These are phyloP conservation scores for Cheilosia soror DNA, from an alignment of 2,888 invertebrate genomes.

Conservation along the genomic window DNA sequence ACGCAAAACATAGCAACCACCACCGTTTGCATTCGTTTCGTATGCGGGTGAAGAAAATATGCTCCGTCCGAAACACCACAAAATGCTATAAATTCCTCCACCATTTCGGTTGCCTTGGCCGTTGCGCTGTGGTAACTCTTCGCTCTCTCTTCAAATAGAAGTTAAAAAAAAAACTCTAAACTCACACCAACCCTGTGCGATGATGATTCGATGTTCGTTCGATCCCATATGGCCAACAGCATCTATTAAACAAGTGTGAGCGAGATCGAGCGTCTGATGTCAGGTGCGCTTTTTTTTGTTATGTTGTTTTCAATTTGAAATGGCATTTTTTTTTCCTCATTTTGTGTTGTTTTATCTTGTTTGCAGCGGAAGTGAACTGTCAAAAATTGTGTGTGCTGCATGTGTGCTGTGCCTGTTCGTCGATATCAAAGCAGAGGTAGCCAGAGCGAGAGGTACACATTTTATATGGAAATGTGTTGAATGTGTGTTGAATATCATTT, in stretches of 20 bases:
- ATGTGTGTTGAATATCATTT: slow-evolving; percentile 73
- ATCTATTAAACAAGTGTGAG: slow-evolving; percentile 42
- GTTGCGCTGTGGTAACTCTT: slow-evolving; percentile 64
- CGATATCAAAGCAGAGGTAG: slow-evolving; percentile 44
- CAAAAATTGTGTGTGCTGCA: slow-evolving; percentile 62
- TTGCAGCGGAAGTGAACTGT: slow-evolving; percentile 75
- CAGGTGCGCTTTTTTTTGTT: slow-evolving; percentile 75
- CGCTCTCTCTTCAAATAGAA: slow-evolving; percentile 43
- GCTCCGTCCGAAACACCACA: slow-evolving; percentile 2
- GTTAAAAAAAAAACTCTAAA: slow-evolving; percentile 38
- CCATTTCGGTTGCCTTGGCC: slow-evolving; percentile 48
- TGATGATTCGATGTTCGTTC: slow-evolving; percentile 51
- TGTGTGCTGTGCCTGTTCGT: slow-evolving; percentile 32
- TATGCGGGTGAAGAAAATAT: slow-evolving; percentile 50
- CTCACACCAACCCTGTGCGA: slow-evolving; percentile 70
- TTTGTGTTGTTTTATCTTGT: slow-evolving; percentile 75
- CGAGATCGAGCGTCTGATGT: slow-evolving; percentile 59
- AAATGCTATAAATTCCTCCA: slow-evolving; percentile 46
- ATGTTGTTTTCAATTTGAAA: slow-evolving; percentile 74
- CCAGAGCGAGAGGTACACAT: slow-evolving; percentile 51
- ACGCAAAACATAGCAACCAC: slow-evolving; percentile 24
- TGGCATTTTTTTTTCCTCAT: slow-evolving; percentile 66
- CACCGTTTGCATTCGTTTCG: slow-evolving; percentile 28
- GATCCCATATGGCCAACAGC: slow-evolving; percentile 68
- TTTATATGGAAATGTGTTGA: slow-evolving; percentile 13